Percentiles rank a stretch among this genome's conserved stretches.
phyloP scores from a whole-genome alignment of 1,140 invertebrate species.

The Orius insidiosus region DNA sequence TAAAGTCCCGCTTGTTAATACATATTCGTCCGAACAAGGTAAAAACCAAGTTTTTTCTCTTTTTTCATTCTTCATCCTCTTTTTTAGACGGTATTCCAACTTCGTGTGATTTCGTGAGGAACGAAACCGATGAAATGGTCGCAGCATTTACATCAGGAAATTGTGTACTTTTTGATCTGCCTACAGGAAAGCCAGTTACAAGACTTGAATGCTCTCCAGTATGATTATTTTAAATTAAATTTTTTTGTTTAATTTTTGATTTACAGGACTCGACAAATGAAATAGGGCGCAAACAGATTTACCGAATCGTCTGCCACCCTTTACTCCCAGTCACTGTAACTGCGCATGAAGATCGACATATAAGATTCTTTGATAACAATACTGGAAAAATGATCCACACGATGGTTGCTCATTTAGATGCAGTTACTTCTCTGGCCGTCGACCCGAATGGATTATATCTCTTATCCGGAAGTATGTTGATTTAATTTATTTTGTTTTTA shows the following conservation, averaged over 20 bases:
- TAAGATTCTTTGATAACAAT: constrained; percentile 95
- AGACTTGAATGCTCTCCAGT: constrained; percentile 44
- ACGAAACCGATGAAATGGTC: constrained; percentile 81
- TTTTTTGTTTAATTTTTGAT: constrained; percentile 4
- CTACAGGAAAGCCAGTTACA: constrained; percentile 65
- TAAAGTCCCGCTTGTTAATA: constrained; percentile 62
- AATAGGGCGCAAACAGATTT: constrained; percentile 40
- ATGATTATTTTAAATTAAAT: constrained; percentile 16
- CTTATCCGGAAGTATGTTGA: constrained; percentile 74
- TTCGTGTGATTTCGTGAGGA: constrained; percentile 87
- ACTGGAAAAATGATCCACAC: constrained; percentile 87
- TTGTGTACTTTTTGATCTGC: constrained; percentile 81
- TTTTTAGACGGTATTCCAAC: constrained; percentile 62
- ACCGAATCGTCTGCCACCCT: constrained; percentile 87
- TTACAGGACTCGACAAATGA: constrained; percentile 23
- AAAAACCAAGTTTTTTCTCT: constrained; percentile 8
- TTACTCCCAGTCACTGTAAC: constrained; percentile 88
- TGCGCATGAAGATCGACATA: constrained; percentile 94
- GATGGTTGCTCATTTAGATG: constrained; percentile 97
- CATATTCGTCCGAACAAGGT: constrained; percentile 65
- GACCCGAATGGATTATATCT: constrained; percentile 97
- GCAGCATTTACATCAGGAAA: constrained; percentile 77
- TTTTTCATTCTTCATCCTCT: constrained; percentile 15
- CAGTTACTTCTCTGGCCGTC: constrained; percentile 91
- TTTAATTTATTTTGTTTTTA: constrained; percentile 7